phyloP scores from a whole-genome alignment of 2,888 invertebrate genomes.

The Dynastes hyllus region DNA sequence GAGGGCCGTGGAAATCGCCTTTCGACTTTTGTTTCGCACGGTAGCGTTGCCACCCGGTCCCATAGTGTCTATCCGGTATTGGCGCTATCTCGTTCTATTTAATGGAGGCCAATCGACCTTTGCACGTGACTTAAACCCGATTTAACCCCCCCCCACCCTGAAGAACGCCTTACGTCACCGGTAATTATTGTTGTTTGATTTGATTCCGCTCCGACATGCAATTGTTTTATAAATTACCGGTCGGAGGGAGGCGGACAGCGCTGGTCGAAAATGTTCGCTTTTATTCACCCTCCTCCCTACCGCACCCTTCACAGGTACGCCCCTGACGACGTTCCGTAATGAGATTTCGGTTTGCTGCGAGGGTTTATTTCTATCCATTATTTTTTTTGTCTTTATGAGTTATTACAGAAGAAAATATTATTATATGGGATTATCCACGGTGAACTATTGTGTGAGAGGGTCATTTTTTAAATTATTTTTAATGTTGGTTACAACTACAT shows the following conservation, averaged over 20 bases:
- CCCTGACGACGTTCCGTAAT: conserved; percentile 45
- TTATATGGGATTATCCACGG: too few relatives aligned
- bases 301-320: neutral
- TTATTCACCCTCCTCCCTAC: neutral
- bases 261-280: conserved; percentile 12
- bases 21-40: conserved; percentile 66
- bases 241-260: neutral
- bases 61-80: neutral
- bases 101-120: conserved; percentile 39
- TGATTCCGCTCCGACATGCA: conserved; percentile 67
- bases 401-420: too few relatives aligned
- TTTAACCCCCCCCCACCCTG: conserved; percentile 15
- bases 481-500: too few relatives aligned
- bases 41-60: conserved; percentile 27
- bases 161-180: conserved; percentile 48
- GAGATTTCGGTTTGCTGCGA: conserved; percentile 37
- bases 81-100: conserved; percentile 20
- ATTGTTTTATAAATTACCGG: conserved; percentile 60
- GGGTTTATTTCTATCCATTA: neutral
- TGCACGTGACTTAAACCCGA: conserved; percentile 40
- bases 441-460: too few relatives aligned
- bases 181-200: conserved; percentile 64
- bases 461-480: too few relatives aligned
- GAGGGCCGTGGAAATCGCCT: conserved; percentile 55
- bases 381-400: too few relatives aligned